Conservation (phyloP, 2,113 vertebrate genomes). For the Amia ocellicauda region DNA sequence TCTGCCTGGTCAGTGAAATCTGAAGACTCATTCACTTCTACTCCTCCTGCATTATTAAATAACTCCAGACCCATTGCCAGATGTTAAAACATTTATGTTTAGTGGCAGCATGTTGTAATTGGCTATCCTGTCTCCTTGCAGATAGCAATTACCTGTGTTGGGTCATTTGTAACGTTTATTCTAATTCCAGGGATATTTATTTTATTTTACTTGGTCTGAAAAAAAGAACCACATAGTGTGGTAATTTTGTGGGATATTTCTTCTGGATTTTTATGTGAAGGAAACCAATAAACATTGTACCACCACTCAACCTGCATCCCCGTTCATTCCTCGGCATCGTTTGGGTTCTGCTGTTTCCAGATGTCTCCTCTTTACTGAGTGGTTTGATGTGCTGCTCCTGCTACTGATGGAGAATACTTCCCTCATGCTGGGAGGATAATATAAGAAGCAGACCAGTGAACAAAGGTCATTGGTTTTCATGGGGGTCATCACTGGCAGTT, state of each 20-base stretch:
- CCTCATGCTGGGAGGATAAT: not conserved
- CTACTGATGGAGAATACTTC: not conserved
- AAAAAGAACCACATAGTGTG: too few species aligned
- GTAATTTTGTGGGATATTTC: too few species aligned
- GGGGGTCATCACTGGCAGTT: slow-evolving; percentile 36
- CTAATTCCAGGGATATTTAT: too few species aligned
- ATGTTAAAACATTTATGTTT: slow-evolving; percentile 53
- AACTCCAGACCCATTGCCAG: slow-evolving; percentile 25
- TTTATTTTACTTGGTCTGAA: too few species aligned
- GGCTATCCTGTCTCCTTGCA: slow-evolving; percentile 44
- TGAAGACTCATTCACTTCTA: not conserved
- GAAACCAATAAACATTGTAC: too few species aligned
- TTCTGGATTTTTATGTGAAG: too few species aligned
- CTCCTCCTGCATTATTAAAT: slow-evolving; percentile 55
- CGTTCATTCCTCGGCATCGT: too few species aligned
- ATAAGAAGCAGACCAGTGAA: not conserved
- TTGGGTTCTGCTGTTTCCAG: too few species aligned
- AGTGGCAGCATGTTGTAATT: slow-evolving; percentile 45
- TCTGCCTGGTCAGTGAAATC: too few species aligned
- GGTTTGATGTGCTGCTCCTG: not conserved
- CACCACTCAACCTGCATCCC: too few species aligned
- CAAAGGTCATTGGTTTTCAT: slow-evolving; percentile 46
- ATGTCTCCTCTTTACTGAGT: too few species aligned
- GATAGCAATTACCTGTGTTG: not conserved
- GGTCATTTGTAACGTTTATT: not conserved